Percentiles rank a stretch among this genome's conserved stretches.
phyloP scores from a whole-genome alignment of 2,888 invertebrate species.

The Coleophora flavipennella region DNA sequence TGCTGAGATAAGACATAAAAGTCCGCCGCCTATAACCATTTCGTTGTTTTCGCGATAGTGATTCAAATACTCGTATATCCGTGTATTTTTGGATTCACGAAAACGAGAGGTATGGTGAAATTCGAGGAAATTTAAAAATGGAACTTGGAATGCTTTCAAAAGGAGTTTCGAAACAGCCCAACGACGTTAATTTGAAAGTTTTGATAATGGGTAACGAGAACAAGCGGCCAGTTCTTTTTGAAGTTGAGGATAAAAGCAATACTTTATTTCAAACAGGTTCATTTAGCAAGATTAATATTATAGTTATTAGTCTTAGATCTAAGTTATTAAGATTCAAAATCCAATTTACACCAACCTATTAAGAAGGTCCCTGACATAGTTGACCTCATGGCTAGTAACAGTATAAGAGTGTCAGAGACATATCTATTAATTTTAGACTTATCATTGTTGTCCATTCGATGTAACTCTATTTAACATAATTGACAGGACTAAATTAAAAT shows the following conservation, averaged over 20 bases:
- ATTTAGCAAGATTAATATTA: too few species aligned
- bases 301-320: not conserved
- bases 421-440: slow-evolving; percentile 38
- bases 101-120: not conserved
- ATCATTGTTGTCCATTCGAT: too few species aligned
- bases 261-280: too few species aligned
- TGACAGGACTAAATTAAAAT: too few species aligned
- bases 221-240: too few species aligned
- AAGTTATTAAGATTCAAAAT: not conserved
- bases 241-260: too few species aligned
- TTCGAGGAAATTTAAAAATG: not conserved
- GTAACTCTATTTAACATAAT: too few species aligned
- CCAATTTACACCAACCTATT: too few species aligned
- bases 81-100: not conserved
- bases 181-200: not conserved
- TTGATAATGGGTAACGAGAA: not conserved
- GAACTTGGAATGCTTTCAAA: slow-evolving; percentile 2
- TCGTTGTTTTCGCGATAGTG: too few species aligned
- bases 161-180: not conserved
- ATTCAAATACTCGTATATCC: not conserved
- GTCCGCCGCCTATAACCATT: too few species aligned
- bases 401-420: slow-evolving; percentile 21
- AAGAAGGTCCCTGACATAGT: slow-evolving; percentile 20
- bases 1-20: too few species aligned
- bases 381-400: slow-evolving; percentile 39